Evolutionary conservation across 2,797 vertebrate species (phyloP).

Genomic region (Streptopelia turtur): DNA sequence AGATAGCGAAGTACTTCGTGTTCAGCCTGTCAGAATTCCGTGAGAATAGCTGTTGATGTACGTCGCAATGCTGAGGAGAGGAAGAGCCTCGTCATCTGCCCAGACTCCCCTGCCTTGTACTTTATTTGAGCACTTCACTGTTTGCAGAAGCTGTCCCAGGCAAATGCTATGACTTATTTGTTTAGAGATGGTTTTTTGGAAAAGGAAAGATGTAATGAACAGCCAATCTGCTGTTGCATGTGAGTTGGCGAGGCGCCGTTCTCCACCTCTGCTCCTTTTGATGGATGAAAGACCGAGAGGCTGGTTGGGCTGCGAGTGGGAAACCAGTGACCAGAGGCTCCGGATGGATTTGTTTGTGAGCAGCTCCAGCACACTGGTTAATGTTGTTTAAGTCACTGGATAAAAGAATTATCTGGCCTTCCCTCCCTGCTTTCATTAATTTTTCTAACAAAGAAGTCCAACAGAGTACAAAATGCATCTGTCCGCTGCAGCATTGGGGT

Average conservation of each 20-base stretch:
- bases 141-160: constrained; percentile 2
- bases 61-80: neutral
- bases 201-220: neutral
- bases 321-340: neutral
- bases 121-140: neutral
- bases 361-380: neutral
- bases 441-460: neutral
- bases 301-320: neutral
- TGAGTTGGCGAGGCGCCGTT: neutral
- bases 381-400: neutral
- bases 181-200: constrained; percentile 2
- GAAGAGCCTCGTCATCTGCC: neutral
- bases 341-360: neutral
- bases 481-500: no score
- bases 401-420: neutral
- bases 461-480: neutral
- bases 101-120: neutral
- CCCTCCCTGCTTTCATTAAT: neutral
- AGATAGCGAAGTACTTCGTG: neutral
- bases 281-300: neutral
- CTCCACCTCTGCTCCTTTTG: neutral
- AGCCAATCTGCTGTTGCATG: neutral
- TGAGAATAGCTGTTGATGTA: neutral
- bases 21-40: accelerated
- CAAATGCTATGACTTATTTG: neutral